Percentiles rank a stretch among this genome's conserved stretches.
phyloP scores from a whole-genome alignment of 53 echinoderm and acorn worm species.

The Patiria pectinifera region DNA sequence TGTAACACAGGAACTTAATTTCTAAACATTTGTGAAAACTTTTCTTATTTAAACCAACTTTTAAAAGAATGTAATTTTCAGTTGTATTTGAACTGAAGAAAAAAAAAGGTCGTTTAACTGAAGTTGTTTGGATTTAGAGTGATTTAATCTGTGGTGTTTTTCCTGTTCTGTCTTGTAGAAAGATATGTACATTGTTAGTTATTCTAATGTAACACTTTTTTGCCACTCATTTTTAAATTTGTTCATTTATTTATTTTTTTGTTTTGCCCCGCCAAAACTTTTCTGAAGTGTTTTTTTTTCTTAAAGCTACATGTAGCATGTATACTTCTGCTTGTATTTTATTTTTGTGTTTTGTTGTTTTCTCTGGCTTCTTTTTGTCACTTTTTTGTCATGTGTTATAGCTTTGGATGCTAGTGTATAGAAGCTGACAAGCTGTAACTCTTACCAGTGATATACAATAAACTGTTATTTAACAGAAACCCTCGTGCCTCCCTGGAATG shows the following conservation, averaged over 20 bases:
- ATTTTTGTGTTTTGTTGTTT: conserved; percentile 20
- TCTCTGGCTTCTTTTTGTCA: conserved; percentile 5
- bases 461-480: conserved; percentile 61
- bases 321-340: conserved; percentile 46
- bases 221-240: neutral
- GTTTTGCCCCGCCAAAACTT: conserved; percentile 26
- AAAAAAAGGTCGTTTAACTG: neutral
- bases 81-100: conserved; percentile 34
- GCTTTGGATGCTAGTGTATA: conserved; percentile 65
- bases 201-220: conserved; percentile 32
- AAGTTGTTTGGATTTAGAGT: conserved; percentile 37
- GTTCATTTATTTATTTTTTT: neutral
- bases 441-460: conserved; percentile 61
- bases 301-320: conserved; percentile 54
- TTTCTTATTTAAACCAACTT: conserved; percentile 28
- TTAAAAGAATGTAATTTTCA: conserved; percentile 11
- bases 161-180: conserved; percentile 30
- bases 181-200: conserved; percentile 55
- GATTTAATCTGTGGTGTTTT: conserved; percentile 27
- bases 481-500: neutral
- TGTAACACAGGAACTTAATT: conserved; percentile 45
- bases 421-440: conserved; percentile 65
- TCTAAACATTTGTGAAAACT: conserved; percentile 25
- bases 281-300: conserved; percentile 19
- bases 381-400: conserved; percentile 56